These are phyloP conservation scores for Lepus townsendii DNA, from an alignment of 2,797 vertebrate species.

Conservation along the genomic window DNA sequence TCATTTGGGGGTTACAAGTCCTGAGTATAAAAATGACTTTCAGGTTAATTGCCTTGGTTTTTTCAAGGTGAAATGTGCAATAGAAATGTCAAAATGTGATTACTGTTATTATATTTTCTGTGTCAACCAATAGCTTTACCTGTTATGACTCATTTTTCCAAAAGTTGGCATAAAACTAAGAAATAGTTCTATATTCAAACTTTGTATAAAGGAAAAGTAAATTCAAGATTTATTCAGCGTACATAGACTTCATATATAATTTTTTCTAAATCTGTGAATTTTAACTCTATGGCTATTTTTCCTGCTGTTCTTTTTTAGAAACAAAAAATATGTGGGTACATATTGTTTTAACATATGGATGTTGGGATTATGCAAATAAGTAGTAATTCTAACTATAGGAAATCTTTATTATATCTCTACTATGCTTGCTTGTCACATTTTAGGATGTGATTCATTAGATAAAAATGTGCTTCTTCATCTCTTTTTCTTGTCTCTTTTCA, in stretches of 20 bases:
- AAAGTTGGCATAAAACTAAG: constrained; percentile 66
- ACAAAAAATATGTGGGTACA: constrained; percentile 64
- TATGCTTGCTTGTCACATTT: constrained; percentile 61
- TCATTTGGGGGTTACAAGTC: neutral
- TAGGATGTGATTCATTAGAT: constrained; percentile 63
- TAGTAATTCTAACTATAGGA: constrained; percentile 72
- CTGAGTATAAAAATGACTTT: constrained; percentile 67
- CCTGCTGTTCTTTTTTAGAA: constrained; percentile 66
- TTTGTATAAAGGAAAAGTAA: constrained; percentile 70
- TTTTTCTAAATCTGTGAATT: constrained; percentile 60
- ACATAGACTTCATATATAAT: constrained; percentile 60
- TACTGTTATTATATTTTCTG: constrained; percentile 72
- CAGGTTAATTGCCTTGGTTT: constrained; percentile 66
- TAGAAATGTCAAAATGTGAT: constrained; percentile 72
- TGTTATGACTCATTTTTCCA: constrained; percentile 64
- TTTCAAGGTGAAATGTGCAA: constrained; percentile 71
- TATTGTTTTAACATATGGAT: constrained; percentile 74
- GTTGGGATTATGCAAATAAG: constrained; percentile 70
- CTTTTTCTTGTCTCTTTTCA: constrained; percentile 37
- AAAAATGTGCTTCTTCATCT: constrained; percentile 53
- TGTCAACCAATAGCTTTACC: constrained; percentile 68
- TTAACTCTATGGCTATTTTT: constrained; percentile 71
- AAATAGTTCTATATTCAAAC: constrained; percentile 58
- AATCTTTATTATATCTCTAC: constrained; percentile 66
- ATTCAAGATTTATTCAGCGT: constrained; percentile 75